Base-by-base conservation (phyloP, 2,113 vertebrate species). In the Ceuthmochares aereus region DNA sequence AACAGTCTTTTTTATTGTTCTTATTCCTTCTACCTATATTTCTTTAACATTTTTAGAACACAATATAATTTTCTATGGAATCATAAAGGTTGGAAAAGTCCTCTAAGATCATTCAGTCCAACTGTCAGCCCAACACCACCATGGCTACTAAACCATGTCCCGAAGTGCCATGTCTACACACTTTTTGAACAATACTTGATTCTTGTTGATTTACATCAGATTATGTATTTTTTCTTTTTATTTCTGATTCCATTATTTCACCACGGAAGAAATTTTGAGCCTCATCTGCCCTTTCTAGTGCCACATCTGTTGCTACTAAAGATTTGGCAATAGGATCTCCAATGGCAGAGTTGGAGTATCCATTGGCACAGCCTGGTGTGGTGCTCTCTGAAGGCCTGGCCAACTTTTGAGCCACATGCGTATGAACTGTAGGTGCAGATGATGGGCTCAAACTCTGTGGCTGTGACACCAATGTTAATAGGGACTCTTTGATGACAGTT, bases 231-330 rank as follows among this genome's bases (percentile, higher is more conserved):
- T 3, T 64, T 40, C 5, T 34, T n/a, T 43, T 37, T 51, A 26
- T 56, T 63, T 74, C 59, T 74, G 22, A 19, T 62, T 13, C 18
- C 23, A 62, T 16, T 68, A 34, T 79, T 80, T 79, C 29, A 30
- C 6, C 1, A 3, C 14, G 20, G 20, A 82, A 40, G 36, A 74
- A 21, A 6, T 36, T 74, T 32, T 47, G 22, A 32, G 34, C 9
- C 17, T 59, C 1, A 26, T 14, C 16, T 82, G 16, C 22, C 34
- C 63, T 80, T 83, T 89, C 37, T 75, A 42, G 43, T 64, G 16
- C 19, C 2, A 0, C 17, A 15, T 26, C 43, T 86, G 10, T 32
- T 0, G 0, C 37, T 86, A 15, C 29, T 73, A 19, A 58, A 55
- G 22, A 10, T 6, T 32, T 40, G 32, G 15, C 23, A 7, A 56